These are phyloP conservation scores for Neotoxoptera formosana DNA, from an alignment of 1,140 invertebrate species.

Conservation along the genomic window DNA sequence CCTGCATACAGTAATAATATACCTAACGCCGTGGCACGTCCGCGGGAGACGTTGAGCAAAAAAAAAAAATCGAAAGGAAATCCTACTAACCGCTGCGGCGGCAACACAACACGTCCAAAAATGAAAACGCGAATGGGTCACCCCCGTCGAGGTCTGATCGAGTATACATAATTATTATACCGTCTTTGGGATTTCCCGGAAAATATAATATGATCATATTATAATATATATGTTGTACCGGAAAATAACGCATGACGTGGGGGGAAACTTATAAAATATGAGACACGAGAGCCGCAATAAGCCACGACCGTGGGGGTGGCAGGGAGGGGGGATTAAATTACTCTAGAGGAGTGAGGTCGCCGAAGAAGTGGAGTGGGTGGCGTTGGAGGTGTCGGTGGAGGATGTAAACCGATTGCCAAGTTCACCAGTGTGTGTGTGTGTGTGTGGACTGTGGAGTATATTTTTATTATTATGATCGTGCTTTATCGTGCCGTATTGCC, in stretches of 20 bases:
- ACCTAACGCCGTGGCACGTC: too few species aligned
- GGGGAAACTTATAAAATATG: too few species aligned
- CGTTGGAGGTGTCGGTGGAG: neutral
- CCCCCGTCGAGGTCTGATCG: too few species aligned
- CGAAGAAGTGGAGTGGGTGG: neutral
- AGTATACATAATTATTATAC: too few species aligned
- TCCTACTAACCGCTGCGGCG: too few species aligned
- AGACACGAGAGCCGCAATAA: neutral
- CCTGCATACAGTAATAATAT: neutral
- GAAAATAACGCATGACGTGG: neutral
- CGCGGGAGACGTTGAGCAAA: neutral
- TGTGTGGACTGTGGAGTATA: conserved; percentile 1
- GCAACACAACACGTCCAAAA: neutral
- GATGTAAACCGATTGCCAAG: conserved; percentile 39
- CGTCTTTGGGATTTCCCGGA: neutral
- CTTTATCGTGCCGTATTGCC: neutral
- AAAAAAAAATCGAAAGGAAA: conserved; percentile 16
- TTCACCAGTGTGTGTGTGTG: neutral
- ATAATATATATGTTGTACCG: neutral
- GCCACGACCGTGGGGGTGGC: neutral
- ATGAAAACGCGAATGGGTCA: neutral
- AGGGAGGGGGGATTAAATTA: neutral
- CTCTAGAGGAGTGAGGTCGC: neutral
- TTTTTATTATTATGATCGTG: conserved; percentile 29
- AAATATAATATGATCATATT: neutral